Percentiles rank a stretch among this genome's conserved stretches.
phyloP scores from a whole-genome alignment of 2,113 vertebrate genomes.

The Ascaphus truei region DNA sequence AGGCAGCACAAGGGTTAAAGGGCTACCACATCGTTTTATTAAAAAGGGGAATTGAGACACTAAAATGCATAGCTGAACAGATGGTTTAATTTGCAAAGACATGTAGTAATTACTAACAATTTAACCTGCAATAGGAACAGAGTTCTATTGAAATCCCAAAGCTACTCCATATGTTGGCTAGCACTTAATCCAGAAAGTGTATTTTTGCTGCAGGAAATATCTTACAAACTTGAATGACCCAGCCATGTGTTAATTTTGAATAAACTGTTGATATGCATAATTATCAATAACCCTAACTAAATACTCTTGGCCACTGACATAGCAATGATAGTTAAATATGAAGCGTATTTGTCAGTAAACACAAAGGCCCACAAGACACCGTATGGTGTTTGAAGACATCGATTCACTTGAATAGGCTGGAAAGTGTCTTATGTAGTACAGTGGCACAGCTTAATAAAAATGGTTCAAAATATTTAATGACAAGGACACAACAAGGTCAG shows the following conservation, averaged over 20 bases:
- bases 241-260: constrained; percentile 3
- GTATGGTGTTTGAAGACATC: too few relatives aligned
- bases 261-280: constrained; percentile 23
- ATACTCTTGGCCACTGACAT: not conserved
- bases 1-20: constrained; percentile 4
- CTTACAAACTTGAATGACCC: not conserved
- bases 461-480: too few relatives aligned
- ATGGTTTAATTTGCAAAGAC: constrained; percentile 22
- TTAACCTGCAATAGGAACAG: constrained; percentile 1
- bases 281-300: not conserved
- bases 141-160: constrained; percentile 16
- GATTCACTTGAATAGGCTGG: too few relatives aligned
- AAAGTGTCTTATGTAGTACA: too few relatives aligned
- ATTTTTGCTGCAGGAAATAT: not conserved
- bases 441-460: too few relatives aligned
- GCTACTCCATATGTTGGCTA: constrained; percentile 14
- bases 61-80: constrained; percentile 17
- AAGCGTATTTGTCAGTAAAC: too few relatives aligned
- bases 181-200: not conserved
- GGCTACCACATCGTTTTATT: constrained; percentile 17
- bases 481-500: too few relatives aligned
- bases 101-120: constrained; percentile 33
- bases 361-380: too few relatives aligned
- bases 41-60: constrained; percentile 26
- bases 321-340: too few relatives aligned